Evolutionary conservation across 2,888 invertebrate species (phyloP), one percentile per base, ranked within the genome.

Genomic region (Cosmopolites sordidus): DNA sequence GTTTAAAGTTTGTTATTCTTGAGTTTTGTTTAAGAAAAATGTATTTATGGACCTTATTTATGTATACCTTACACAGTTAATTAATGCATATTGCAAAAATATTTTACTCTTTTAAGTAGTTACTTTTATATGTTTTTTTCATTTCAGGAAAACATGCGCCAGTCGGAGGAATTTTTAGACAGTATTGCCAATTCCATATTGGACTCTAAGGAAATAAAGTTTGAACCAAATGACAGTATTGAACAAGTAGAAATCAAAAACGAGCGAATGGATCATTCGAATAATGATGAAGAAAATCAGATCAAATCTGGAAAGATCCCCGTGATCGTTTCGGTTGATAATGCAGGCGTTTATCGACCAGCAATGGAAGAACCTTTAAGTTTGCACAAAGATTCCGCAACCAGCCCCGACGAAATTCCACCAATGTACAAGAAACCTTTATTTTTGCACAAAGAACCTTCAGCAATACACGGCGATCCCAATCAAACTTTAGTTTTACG

Each of bases 71-170:
- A n/a, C n/a, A n/a, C n/a, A n/a, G n/a, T n/a, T n/a, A n/a, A n/a
- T n/a, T n/a, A n/a, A n/a, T n/a, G n/a, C n/a, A n/a, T n/a, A n/a
- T n/a, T n/a, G n/a, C n/a, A n/a, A n/a, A n/a, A n/a, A n/a, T n/a
- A n/a, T n/a, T n/a, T n/a, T n/a, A n/a, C n/a, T n/a, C n/a, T n/a
- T n/a, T n/a, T n/a, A n/a, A n/a, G n/a, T n/a, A n/a, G n/a, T n/a
- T n/a, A n/a, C n/a, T n/a, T n/a, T n/a, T n/a, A n/a, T 33, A 12
- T 33, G 3, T 22, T 9, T 17, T 40, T 55, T 42, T 66, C 69
- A 74, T 78, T 72, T 18, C 73, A 82, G 82, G 83, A 83, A 68
- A 77, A 79, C 67, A 72, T 81, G 66, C 75, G 75, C 61, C 77
- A 79, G 66, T 79, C 83, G 59, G 77, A 79, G 62, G 74, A 74